Percentiles rank a stretch among this genome's conserved stretches.
Conservation (phyloP, 2,113 vertebrate species). For the Gymnarchus niloticus region DNA sequence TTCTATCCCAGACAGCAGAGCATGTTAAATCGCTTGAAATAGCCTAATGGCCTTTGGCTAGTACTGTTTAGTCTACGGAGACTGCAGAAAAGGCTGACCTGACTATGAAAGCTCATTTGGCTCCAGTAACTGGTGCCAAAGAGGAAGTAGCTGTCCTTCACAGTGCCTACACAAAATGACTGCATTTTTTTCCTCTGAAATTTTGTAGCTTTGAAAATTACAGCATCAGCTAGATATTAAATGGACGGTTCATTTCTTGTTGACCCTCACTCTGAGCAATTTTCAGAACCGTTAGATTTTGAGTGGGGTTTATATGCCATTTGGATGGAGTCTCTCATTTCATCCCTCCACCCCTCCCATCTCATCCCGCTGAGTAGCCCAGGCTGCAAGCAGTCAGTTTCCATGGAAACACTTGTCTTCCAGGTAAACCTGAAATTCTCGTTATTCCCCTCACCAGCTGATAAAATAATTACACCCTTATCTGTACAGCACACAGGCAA, state of each 20-base stretch:
- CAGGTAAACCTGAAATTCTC: constrained; percentile 23
- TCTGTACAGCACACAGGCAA: constrained; percentile 25
- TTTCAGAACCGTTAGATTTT: constrained; percentile 25
- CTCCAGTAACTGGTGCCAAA: constrained; percentile 34
- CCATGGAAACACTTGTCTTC: constrained; percentile 38
- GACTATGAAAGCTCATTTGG: constrained; percentile 17
- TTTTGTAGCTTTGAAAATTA: background rate
- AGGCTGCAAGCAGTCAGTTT: constrained; percentile 29
- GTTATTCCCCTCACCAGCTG: constrained; percentile 1
- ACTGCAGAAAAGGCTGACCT: constrained; percentile 32
- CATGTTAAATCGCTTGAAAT: constrained; percentile 49
- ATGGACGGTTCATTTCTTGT: constrained; percentile 25
- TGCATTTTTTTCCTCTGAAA: background rate
- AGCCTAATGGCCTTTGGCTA: constrained; percentile 42
- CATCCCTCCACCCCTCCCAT: background rate
- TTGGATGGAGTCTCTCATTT: constrained; percentile 4
- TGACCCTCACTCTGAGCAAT: constrained; percentile 22
- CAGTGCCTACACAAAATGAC: constrained; percentile 22
- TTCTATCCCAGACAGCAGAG: constrained; percentile 30
- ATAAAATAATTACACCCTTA: constrained; percentile 38
- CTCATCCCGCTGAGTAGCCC: constrained; percentile 19
- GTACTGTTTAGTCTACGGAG: constrained; percentile 42
- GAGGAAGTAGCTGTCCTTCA: constrained; percentile 33
- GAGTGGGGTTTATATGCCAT: constrained; percentile 26
- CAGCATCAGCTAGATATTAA: constrained; percentile 12